phyloP scores from a whole-genome alignment of 2,888 invertebrate species.

The Strigamia maritima region DNA sequence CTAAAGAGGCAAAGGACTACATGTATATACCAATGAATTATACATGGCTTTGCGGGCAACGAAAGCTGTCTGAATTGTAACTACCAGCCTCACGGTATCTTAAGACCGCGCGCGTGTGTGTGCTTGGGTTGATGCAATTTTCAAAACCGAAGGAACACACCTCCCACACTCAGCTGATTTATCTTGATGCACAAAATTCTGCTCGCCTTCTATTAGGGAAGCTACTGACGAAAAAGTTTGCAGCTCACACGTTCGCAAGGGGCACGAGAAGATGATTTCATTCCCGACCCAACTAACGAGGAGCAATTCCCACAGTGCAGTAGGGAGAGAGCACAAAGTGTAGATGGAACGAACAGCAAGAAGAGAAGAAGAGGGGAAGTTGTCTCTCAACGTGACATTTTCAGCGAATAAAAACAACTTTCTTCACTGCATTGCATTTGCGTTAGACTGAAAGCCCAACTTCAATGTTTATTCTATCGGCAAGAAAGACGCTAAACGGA shows the following conservation, averaged over 20 bases:
- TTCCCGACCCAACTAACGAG: constrained; percentile 19
- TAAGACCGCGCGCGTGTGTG: constrained; percentile 9
- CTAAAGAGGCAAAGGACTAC: background rate
- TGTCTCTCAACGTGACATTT: background rate
- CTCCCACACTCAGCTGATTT: constrained; percentile 16
- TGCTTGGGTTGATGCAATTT: constrained; percentile 24
- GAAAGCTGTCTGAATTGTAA: constrained; percentile 17
- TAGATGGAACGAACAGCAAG: background rate
- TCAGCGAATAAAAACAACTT: background rate
- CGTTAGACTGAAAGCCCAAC: background rate
- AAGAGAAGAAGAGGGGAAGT: background rate
- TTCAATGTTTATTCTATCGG: background rate
- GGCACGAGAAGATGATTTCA: constrained; percentile 22
- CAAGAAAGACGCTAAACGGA: background rate
- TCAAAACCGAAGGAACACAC: constrained; percentile 7
- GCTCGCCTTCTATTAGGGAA: constrained; percentile 25
- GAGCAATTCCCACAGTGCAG: constrained; percentile 7
- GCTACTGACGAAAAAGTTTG: constrained; percentile 27
- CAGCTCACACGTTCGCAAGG: constrained; percentile 18
- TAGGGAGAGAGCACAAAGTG: background rate
- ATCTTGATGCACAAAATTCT: constrained; percentile 24
- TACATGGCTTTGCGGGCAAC: constrained; percentile 17
- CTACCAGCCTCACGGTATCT: constrained; percentile 8
- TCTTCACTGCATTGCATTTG: background rate
- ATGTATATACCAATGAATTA: constrained; percentile 6